Evolutionary conservation across 2,888 invertebrate species (phyloP).

Genomic region (Ellobium chinense): DNA sequence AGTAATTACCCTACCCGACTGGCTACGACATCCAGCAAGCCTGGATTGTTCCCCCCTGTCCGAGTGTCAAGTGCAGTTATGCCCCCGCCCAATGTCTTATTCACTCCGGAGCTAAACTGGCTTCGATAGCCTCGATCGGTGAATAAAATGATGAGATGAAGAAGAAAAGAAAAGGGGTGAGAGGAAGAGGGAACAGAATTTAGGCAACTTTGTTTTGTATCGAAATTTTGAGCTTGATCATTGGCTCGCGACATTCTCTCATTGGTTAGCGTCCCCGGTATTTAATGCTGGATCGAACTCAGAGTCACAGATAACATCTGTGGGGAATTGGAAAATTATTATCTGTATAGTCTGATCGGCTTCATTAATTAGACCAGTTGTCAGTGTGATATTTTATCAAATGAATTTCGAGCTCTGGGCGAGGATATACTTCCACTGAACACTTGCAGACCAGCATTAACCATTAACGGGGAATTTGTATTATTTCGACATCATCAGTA

Average conservation of each 20-base stretch:
- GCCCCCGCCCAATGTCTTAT: constrained; percentile 23
- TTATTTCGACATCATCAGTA: too few relatives aligned
- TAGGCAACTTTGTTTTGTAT: constrained; percentile 12
- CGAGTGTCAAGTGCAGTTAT: constrained; percentile 46
- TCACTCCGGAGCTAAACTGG: background rate
- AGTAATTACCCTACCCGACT: constrained; percentile 28
- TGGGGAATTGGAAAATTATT: too few relatives aligned
- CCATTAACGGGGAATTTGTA: too few relatives aligned
- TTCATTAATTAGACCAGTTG: too few relatives aligned
- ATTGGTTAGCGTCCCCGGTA: background rate
- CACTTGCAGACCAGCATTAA: too few relatives aligned
- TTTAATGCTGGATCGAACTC: constrained; percentile 8
- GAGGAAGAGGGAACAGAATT: background rate
- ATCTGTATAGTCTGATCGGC: too few relatives aligned
- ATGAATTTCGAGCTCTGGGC: too few relatives aligned
- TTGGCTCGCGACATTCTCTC: background rate
- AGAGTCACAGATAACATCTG: too few relatives aligned
- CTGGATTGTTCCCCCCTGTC: constrained; percentile 35
- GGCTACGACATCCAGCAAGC: constrained; percentile 24
- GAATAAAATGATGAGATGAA: background rate
- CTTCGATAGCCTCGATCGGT: constrained; percentile 5
- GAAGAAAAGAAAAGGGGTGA: background rate
- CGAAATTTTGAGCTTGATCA: background rate
- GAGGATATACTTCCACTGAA: too few relatives aligned
- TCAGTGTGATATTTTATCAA: too few relatives aligned